Base-by-base conservation (phyloP, 1,140 invertebrate genomes). In the Meteorus sp. region DNA sequence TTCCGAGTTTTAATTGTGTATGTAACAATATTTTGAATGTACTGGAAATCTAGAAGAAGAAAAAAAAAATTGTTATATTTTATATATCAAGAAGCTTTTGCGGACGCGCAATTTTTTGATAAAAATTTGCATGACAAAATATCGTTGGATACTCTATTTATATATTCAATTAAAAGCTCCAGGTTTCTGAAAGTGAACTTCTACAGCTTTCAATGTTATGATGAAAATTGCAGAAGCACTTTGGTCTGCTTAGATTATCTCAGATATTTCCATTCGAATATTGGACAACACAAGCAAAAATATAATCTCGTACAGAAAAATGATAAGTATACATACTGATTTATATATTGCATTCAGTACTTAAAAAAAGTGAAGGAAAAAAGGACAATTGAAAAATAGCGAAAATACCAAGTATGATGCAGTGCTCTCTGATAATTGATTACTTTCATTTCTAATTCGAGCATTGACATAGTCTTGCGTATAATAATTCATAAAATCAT, bases 291-390 rank as follows among this genome's bases (percentile, higher is more conserved):
- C 3, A n/a, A n/a, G n/a, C 9, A 29, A 29, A 29, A 8, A 39
- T 15, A 39, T 15, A 39, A 39, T n/a, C 35, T 39, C 35, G n/a
- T 39, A 39, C 11, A 39, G 8, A 57, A 43, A 23, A 58, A 63
- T 39, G 25, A 45, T 65, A 59, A 57, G 51, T 48, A 37, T 17
- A 50, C 51, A 58, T 63, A 65, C 33, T 52, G 39, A 66, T 52
- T 31, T 29, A 62, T 61, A 67, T 63, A 61, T 61, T 61, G 27
- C 62, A 68, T 59, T 57, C 57, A 61, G 67, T 69, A 69, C 67
- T 69, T 69, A 69, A 69, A 27, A 48, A 25, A 50, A 29, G 7
- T 3, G 13, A 11, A 5, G 13, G 3, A 4, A 39, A 39, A 11
- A 39, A 25, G 45, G 17, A 44, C n/a, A 25, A 35, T 7, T 15